Conservation (phyloP, 1,140 invertebrate species). For the Hylaeus anthracinus region DNA sequence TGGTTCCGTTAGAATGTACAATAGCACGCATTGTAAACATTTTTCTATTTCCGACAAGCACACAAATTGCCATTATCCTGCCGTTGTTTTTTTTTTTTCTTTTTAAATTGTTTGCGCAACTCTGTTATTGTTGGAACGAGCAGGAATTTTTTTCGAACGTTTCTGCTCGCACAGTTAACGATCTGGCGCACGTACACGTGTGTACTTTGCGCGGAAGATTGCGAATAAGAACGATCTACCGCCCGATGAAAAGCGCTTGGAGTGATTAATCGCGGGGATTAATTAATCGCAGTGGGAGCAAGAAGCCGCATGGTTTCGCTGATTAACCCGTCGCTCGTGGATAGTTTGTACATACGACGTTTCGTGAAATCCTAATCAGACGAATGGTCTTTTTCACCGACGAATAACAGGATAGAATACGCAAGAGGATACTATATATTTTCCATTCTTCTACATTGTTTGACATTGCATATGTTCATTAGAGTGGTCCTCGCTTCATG, state of each 20-base stretch:
- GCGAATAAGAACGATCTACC: constrained; percentile 53
- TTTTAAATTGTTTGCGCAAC: too few species aligned
- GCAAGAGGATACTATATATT: constrained; percentile 42
- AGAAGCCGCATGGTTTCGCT: constrained; percentile 61
- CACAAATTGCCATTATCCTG: too few species aligned
- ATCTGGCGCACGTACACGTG: neutral
- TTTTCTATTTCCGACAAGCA: too few species aligned
- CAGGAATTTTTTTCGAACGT: neutral
- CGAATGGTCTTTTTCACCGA: constrained; percentile 70
- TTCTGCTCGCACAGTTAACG: neutral
- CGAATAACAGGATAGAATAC: constrained; percentile 59
- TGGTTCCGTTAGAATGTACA: too few species aligned
- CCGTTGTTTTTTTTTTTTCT: too few species aligned
- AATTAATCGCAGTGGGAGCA: constrained; percentile 67
- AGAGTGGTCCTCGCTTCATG: too few species aligned
- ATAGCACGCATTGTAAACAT: too few species aligned
- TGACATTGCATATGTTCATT: constrained; percentile 8
- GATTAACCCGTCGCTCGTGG: constrained; percentile 58
- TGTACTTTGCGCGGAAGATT: neutral
- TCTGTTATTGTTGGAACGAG: neutral
- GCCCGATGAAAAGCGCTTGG: constrained; percentile 57
- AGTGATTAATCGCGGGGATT: constrained; percentile 67
- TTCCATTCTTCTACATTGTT: constrained; percentile 36
- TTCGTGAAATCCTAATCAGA: constrained; percentile 70
- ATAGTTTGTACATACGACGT: constrained; percentile 34